phyloP scores from a whole-genome alignment of 2,113 vertebrate genomes.

The Girardinichthys multiradiatus region DNA sequence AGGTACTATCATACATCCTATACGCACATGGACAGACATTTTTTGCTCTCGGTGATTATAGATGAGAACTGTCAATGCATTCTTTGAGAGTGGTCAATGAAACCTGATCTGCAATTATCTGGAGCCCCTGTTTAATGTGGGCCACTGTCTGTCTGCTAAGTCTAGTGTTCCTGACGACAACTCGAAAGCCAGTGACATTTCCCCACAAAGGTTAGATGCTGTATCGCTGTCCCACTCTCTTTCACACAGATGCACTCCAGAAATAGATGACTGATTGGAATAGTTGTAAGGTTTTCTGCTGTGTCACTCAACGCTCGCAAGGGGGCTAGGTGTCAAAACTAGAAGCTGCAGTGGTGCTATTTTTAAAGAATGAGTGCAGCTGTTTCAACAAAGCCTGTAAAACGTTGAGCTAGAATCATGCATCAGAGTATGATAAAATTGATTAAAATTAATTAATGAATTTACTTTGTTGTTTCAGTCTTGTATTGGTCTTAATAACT shows the following conservation, averaged over 20 bases:
- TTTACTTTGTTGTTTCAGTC: not conserved
- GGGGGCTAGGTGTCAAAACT: constrained; percentile 43
- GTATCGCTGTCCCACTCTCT: constrained; percentile 64
- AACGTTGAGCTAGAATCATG: not conserved
- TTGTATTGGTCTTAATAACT: not conserved
- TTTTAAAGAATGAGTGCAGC: constrained; percentile 33
- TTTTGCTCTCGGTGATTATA: constrained; percentile 4
- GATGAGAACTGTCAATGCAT: not conserved
- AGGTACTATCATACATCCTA: constrained; percentile 77
- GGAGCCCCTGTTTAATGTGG: constrained; percentile 6
- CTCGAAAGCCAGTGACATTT: constrained; percentile 71
- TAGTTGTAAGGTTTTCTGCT: constrained; percentile 47
- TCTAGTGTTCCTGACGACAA: constrained; percentile 18
- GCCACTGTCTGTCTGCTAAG: not conserved
- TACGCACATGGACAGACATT: constrained; percentile 17
- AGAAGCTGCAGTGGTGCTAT: constrained; percentile 1
- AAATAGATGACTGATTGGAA: constrained; percentile 54
- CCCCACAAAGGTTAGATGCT: constrained; percentile 77
- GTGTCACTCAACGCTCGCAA: constrained; percentile 40
- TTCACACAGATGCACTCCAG: constrained; percentile 35
- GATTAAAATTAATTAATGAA: not conserved
- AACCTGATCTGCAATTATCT: not conserved
- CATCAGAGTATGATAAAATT: not conserved
- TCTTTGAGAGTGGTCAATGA: constrained; percentile 1
- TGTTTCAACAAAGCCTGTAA: constrained; percentile 2